A percentile compares a stretch with the other conserved stretches of the same genome.
Evolutionary conservation across 2,113 vertebrate genomes (phyloP).

Genomic region (Hymenochirus boettgeri): DNA sequence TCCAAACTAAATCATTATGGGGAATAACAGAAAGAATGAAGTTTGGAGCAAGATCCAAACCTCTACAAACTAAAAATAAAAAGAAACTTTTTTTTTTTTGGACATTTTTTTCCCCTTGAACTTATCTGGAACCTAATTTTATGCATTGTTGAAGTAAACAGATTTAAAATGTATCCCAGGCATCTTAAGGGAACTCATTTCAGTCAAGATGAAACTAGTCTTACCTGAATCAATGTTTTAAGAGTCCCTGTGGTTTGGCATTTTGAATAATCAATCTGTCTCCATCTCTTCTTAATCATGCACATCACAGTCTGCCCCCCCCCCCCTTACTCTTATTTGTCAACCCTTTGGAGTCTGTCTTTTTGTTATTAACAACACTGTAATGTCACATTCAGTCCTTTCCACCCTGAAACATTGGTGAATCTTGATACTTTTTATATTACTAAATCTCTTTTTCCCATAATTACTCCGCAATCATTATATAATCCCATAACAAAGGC

Average conservation of each 20-base stretch:
- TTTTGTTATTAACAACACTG: constrained; percentile 68
- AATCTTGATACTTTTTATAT: constrained; percentile 87
- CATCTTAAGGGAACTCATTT: constrained; percentile 65
- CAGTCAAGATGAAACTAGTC: constrained; percentile 71
- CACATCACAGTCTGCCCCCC: constrained; percentile 59
- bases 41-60: background rate
- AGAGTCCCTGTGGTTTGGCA: constrained; percentile 75
- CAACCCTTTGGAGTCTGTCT: constrained; percentile 70
- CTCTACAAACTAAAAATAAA: background rate
- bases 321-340: constrained; percentile 63
- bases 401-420: constrained; percentile 75
- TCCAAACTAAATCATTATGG: background rate
- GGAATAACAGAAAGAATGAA: background rate
- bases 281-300: constrained; percentile 75
- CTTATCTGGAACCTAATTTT: constrained; percentile 22
- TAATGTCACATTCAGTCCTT: constrained; percentile 69
- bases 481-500: constrained; percentile 99
- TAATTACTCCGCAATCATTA: constrained; percentile 99
- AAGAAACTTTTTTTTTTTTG: background rate
- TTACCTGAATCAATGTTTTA: constrained; percentile 80
- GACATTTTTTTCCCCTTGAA: constrained; percentile 1
- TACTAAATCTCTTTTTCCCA: constrained; percentile 82
- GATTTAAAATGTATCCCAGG: constrained; percentile 62
- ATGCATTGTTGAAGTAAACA: constrained; percentile 51
- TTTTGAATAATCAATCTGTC: constrained; percentile 89